Evolutionary conservation across 2,888 invertebrate genomes (phyloP).

Genomic region (Malthinus seriepunctatus): DNA sequence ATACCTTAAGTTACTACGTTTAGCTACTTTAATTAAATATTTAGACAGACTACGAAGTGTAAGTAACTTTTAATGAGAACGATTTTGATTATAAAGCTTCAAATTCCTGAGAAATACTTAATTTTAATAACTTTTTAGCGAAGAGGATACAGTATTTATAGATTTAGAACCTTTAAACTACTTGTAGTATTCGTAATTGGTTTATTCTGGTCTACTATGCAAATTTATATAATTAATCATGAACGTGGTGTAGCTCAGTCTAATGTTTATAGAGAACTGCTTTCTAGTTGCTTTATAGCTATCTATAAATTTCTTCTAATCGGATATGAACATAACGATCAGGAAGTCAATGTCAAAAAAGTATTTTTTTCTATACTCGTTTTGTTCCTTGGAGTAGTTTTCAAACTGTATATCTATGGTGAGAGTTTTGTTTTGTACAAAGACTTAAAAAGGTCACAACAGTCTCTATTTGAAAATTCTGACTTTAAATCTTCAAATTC

Average conservation of each 20-base stretch:
- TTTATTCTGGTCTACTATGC: constrained; percentile 28
- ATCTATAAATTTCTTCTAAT: constrained; percentile 18
- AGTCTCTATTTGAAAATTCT: too few relatives aligned
- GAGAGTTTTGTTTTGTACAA: too few relatives aligned
- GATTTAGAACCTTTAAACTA: constrained; percentile 26
- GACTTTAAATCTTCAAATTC: too few relatives aligned
- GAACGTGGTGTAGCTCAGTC: neutral
- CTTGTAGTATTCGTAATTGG: constrained; percentile 20
- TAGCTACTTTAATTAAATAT: constrained; percentile 45
- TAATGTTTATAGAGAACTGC: neutral
- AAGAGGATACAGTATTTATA: constrained; percentile 23
- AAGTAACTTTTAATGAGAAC: constrained; percentile 23
- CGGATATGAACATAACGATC: constrained; percentile 11
- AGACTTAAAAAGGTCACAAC: too few relatives aligned
- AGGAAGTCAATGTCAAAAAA: constrained; percentile 6
- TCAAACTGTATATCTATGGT: constrained; percentile 29
- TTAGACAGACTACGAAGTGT: constrained; percentile 44
- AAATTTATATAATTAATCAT: too few relatives aligned
- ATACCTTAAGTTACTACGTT: constrained; percentile 45
- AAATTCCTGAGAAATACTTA: too few relatives aligned
- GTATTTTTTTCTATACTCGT: constrained; percentile 29
- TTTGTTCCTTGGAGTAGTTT: constrained; percentile 24
- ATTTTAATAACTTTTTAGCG: constrained; percentile 15
- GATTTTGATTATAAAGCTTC: too few relatives aligned
- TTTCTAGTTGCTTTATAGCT: constrained; percentile 12